Evolutionary conservation across 2,888 invertebrate genomes (phyloP).

Genomic region (Leptopterna dolabrata): DNA sequence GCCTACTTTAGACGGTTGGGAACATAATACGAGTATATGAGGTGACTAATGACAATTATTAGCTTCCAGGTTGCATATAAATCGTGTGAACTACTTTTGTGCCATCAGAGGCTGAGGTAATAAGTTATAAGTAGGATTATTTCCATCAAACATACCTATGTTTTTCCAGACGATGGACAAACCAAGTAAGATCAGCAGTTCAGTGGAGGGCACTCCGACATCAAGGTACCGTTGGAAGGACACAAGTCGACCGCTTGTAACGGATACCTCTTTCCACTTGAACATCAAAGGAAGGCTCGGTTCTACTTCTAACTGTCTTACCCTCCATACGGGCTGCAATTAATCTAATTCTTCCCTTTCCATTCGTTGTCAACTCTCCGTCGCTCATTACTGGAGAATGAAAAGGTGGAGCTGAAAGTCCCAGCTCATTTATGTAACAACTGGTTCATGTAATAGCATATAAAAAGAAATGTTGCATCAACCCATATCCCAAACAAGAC

Average conservation of each 20-base stretch:
- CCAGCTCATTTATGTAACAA: too few relatives aligned
- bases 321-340: slow-evolving; percentile 33
- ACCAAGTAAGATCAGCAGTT: background rate
- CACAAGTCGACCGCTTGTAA: slow-evolving; percentile 31
- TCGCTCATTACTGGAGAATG: background rate
- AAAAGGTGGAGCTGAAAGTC: background rate
- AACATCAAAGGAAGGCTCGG: slow-evolving; percentile 10
- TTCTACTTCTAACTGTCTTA: background rate
- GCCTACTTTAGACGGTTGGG: too few relatives aligned
- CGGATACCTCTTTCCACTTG: background rate
- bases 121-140: too few relatives aligned
- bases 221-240: slow-evolving; percentile 35
- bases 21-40: too few relatives aligned
- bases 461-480: too few relatives aligned
- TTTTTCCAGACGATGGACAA: background rate
- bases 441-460: too few relatives aligned
- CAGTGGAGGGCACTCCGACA: slow-evolving; percentile 21
- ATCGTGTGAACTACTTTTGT: too few relatives aligned
- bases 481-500: too few relatives aligned
- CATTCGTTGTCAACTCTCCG: background rate
- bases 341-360: slow-evolving; percentile 10
- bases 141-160: background rate
- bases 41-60: too few relatives aligned
- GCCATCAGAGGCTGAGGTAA: too few relatives aligned
- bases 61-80: too few relatives aligned